phyloP scores from a whole-genome alignment of 2,888 invertebrate genomes.

The Chromoteleia sp. region DNA sequence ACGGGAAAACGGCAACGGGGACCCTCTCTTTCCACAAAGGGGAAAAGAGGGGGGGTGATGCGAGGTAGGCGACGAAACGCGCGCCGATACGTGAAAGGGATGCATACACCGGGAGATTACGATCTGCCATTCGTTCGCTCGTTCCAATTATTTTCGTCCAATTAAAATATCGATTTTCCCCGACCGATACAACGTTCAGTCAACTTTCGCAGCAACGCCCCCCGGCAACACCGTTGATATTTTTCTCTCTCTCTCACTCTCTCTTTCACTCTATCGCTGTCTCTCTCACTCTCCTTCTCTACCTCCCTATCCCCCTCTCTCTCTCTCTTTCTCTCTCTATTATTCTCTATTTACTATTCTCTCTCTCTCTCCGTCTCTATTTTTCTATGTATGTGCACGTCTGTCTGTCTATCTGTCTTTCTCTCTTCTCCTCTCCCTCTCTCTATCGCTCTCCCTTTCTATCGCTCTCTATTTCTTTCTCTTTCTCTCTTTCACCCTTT shows the following conservation, averaged over 20 bases:
- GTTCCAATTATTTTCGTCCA: conserved; percentile 85
- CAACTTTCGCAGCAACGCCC: conserved; percentile 81
- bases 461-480: too few relatives aligned
- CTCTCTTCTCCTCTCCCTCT: too few relatives aligned
- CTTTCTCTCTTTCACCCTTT: conserved; percentile 61
- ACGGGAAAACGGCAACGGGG: conserved; percentile 44
- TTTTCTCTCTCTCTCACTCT: conserved; percentile 71
- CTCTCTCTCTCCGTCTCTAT: conserved; percentile 71
- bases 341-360: too few relatives aligned
- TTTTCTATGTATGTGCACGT: too few relatives aligned
- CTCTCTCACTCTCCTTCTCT: too few relatives aligned
- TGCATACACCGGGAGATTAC: conserved; percentile 78
- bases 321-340: conserved; percentile 34
- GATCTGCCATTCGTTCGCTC: conserved; percentile 84
- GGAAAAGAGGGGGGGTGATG: neutral
- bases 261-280: too few relatives aligned
- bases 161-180: conserved; percentile 84
- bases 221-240: conserved; percentile 81
- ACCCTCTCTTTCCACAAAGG: conserved; percentile 3
- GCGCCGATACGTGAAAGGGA: conserved; percentile 78
- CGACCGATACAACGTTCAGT: conserved; percentile 81
- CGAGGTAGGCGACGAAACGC: conserved; percentile 46
- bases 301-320: too few relatives aligned
- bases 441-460: too few relatives aligned
- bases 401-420: too few relatives aligned